phyloP scores from a whole-genome alignment of 2,888 invertebrate species.

The Holacanthella duospinosa region DNA sequence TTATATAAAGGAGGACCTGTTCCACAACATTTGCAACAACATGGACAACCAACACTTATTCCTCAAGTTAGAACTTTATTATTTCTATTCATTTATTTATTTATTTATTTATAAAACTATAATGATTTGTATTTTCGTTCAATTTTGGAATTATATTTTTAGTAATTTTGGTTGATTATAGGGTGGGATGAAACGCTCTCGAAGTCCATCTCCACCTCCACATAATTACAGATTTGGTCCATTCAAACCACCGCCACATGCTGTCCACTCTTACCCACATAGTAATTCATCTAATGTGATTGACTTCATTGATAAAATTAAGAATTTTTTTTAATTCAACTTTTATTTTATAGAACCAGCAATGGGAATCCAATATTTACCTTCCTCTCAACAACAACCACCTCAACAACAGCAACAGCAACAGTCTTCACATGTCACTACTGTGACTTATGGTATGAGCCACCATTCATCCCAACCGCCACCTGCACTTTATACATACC shows the following conservation, averaged over 20 bases:
- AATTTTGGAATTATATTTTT: not conserved
- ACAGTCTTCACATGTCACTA: conserved; percentile 8
- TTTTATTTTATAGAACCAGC: conserved; percentile 1
- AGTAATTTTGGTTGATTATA: conserved; percentile 39
- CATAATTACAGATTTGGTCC: conserved; percentile 49
- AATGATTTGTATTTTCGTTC: not conserved
- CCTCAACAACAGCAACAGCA: conserved; percentile 14
- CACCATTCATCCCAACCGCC: conserved; percentile 26
- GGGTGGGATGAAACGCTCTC: conserved; percentile 51
- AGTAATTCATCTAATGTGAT: no score
- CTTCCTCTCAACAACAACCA: conserved; percentile 9
- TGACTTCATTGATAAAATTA: no score
- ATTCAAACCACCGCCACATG: conserved; percentile 45
- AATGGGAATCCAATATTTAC: conserved; percentile 10
- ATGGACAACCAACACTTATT: conserved; percentile 42
- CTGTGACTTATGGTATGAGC: conserved; percentile 10
- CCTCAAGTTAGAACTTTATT: conserved; percentile 40
- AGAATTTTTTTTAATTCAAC: not conserved
- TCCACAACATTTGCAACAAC: conserved; percentile 30
- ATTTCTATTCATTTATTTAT: not conserved
- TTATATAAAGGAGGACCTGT: conserved; percentile 44
- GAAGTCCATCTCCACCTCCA: conserved; percentile 54
- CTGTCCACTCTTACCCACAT: conserved; percentile 51
- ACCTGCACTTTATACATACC: conserved; percentile 43
- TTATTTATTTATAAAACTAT: not conserved